Evolutionary conservation across 1,140 invertebrate genomes (phyloP).

Genomic region (Spodoptera litura): DNA sequence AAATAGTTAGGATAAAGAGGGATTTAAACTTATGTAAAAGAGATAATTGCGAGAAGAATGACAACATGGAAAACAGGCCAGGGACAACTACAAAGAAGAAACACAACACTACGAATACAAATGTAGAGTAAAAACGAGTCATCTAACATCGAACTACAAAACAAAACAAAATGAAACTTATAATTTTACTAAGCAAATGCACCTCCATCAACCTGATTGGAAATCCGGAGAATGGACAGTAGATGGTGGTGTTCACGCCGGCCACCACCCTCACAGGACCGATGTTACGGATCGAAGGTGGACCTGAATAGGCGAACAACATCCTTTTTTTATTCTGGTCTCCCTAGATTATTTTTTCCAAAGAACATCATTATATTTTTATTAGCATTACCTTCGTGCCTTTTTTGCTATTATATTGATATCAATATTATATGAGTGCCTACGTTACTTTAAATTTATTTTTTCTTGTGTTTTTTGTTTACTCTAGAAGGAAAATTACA

Average conservation of each 20-base stretch:
- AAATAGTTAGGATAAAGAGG: too few species aligned
- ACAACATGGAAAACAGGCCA: background rate
- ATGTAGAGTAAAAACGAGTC: background rate
- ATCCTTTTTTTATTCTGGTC: background rate
- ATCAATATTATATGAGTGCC: too few species aligned
- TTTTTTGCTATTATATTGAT: too few species aligned
- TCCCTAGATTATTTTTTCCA: too few species aligned
- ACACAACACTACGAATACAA: background rate
- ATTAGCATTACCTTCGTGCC: too few species aligned
- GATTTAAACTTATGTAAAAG: background rate
- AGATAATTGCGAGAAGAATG: background rate
- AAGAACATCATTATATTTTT: too few species aligned
- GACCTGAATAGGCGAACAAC: slow-evolving; percentile 86
- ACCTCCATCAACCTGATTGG: slow-evolving; percentile 89
- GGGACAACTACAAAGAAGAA: background rate
- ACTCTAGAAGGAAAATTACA: too few species aligned
- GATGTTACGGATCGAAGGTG: slow-evolving; percentile 92
- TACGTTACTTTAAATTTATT: background rate
- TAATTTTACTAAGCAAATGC: slow-evolving; percentile 85
- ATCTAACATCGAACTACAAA: slow-evolving; percentile 47
- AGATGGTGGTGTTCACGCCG: slow-evolving; percentile 91
- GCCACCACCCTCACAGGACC: slow-evolving; percentile 94
- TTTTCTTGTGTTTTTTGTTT: too few species aligned
- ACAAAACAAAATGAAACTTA: slow-evolving; percentile 77
- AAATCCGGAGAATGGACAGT: slow-evolving; percentile 95